Conservation (phyloP, 2,888 invertebrate genomes). For the Dasysyrphus albostriatus region DNA sequence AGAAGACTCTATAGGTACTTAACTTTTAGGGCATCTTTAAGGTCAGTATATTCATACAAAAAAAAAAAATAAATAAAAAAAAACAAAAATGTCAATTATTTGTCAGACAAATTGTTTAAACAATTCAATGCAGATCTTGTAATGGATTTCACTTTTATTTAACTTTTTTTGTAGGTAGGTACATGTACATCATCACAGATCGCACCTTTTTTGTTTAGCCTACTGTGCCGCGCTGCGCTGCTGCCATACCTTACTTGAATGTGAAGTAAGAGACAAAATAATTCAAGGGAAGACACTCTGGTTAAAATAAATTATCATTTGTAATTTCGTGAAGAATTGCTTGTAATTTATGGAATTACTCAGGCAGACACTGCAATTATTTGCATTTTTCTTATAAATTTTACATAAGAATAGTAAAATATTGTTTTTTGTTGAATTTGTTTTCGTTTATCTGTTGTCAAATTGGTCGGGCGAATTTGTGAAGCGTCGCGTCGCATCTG, state of each 20-base stretch:
- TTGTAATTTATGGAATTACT: constrained; percentile 66
- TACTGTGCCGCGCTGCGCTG: background rate
- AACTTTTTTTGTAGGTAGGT: background rate
- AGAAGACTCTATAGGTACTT: constrained; percentile 7
- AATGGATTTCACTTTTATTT: constrained; percentile 6
- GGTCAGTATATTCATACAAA: constrained; percentile 4
- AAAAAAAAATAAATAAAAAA: background rate
- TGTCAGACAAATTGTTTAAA: constrained; percentile 27
- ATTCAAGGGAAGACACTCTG: constrained; percentile 21
- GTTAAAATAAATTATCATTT: constrained; percentile 60
- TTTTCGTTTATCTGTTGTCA: background rate
- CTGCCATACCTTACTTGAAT: background rate
- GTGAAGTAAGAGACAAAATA: constrained; percentile 4
- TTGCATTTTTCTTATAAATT: constrained; percentile 46
- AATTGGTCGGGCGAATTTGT: background rate
- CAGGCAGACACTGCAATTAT: constrained; percentile 30
- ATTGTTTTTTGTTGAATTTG: background rate
- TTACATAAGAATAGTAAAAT: constrained; percentile 41
- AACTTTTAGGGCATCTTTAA: constrained; percentile 29
- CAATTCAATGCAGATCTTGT: constrained; percentile 1
- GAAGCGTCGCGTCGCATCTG: background rate
- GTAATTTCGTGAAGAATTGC: constrained; percentile 47
- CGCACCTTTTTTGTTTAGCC: background rate
- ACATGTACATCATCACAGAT: background rate
- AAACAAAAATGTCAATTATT: background rate